A percentile compares a stretch with the other conserved stretches of the same genome.
Evolutionary conservation across 2,113 vertebrate genomes (phyloP).

Genomic region (Zosterops hypoxanthus): DNA sequence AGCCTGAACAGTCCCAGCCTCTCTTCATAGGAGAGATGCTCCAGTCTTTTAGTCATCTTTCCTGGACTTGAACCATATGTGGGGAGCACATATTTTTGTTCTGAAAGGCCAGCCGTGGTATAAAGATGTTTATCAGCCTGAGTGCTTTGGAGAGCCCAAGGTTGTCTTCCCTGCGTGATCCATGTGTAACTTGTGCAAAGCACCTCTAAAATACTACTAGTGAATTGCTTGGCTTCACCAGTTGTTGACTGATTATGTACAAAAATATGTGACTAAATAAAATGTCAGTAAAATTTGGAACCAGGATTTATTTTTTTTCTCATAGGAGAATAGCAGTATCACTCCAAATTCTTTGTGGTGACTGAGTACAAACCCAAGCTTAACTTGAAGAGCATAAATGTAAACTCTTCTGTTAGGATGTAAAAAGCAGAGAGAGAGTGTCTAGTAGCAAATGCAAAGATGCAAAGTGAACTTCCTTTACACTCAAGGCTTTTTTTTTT

Average conservation of each 20-base stretch:
- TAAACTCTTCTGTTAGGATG: not conserved
- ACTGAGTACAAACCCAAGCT: not conserved
- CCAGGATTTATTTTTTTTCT: not conserved
- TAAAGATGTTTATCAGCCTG: not conserved
- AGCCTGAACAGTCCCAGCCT: not conserved
- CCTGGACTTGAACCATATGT: not conserved
- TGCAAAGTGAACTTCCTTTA: not conserved
- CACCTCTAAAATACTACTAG: not conserved
- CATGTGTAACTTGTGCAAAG: not conserved
- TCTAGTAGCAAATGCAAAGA: not conserved
- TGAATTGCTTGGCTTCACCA: not conserved
- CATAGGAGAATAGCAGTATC: not conserved
- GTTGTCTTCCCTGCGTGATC: not conserved
- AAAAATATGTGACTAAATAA: not conserved
- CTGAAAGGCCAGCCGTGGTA: not conserved
- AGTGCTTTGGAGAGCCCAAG: not conserved
- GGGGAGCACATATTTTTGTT: not conserved
- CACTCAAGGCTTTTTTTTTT: not conserved
- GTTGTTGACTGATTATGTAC: not conserved
- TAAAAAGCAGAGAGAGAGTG: not conserved
- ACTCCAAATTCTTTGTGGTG: not conserved
- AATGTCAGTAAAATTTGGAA: not conserved
- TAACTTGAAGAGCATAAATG: not conserved
- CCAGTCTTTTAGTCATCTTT: not conserved
- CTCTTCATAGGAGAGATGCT: not conserved